A percentile compares a stretch with the other conserved stretches of the same genome.
Conservation (phyloP, 2,888 invertebrate genomes). For the Leptinotarsa tumamoca region DNA sequence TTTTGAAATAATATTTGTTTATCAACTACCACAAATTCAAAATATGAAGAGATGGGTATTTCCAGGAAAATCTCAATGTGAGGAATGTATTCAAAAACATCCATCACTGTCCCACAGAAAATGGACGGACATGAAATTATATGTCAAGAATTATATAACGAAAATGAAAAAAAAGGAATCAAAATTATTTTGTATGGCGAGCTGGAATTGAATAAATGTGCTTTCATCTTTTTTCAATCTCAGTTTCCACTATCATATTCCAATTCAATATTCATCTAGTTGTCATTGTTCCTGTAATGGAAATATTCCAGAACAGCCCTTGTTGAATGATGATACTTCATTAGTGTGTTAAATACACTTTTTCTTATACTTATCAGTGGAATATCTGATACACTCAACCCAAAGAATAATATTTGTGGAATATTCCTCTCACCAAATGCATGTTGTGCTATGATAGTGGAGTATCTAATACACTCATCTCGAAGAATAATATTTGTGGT, state of each 20-base stretch:
- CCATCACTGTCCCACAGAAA: conserved; percentile 1
- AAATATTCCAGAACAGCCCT: background rate
- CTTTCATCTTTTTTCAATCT: background rate
- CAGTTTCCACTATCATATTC: background rate
- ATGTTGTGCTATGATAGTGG: background rate
- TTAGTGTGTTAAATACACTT: background rate
- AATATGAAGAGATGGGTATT: conserved; percentile 21
- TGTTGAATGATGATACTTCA: background rate
- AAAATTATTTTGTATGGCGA: background rate
- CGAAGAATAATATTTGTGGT: background rate
- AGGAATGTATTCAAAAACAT: background rate
- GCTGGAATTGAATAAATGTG: background rate
- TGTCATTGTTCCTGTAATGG: background rate
- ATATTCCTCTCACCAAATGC: background rate
- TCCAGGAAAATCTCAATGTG: conserved; percentile 14
- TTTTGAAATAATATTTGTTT: background rate
- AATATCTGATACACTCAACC: background rate
- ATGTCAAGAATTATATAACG: conserved; percentile 28
- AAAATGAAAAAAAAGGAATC: background rate
- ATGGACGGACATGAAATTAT: conserved; percentile 36
- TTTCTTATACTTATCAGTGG: background rate
- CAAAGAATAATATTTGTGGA: background rate
- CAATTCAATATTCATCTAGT: background rate
- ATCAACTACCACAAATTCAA: background rate
- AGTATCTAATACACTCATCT: background rate